Percentiles rank a stretch among this genome's conserved stretches.
phyloP scores from a whole-genome alignment of 2,888 invertebrate genomes.

The Heliothis peltigera region DNA sequence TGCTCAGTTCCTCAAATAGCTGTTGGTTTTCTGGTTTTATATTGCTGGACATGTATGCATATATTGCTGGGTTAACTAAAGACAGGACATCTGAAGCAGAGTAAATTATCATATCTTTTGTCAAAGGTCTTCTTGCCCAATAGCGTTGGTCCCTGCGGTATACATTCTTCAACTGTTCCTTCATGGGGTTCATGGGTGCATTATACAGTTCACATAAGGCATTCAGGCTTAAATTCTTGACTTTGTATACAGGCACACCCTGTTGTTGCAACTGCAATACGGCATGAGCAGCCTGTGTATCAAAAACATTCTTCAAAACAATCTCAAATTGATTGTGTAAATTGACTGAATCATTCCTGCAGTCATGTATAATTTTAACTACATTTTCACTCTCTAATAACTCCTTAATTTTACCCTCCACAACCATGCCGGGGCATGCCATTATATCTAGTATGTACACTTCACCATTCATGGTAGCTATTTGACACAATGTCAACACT shows the following conservation, averaged over 20 bases:
- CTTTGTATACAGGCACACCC: conserved; percentile 97
- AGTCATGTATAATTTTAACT: conserved; percentile 97
- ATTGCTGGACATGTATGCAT: conserved; percentile 91
- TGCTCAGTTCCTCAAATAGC: conserved; percentile 95
- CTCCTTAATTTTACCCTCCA: conserved; percentile 94
- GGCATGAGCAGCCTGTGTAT: conserved; percentile 98
- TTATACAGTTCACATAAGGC: conserved; percentile 97
- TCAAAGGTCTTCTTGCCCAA: conserved; percentile 96
- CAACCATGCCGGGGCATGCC: conserved; percentile 94
- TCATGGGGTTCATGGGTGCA: conserved; percentile 96
- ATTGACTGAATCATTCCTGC: conserved; percentile 97
- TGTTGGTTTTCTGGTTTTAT: conserved; percentile 93
- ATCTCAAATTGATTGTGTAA: conserved; percentile 96
- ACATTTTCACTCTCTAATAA: conserved; percentile 95
- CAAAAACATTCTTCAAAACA: conserved; percentile 95
- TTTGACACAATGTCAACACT: conserved; percentile 95
- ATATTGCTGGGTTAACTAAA: conserved; percentile 95
- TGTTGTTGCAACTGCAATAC: conserved; percentile 97
- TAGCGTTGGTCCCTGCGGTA: conserved; percentile 95
- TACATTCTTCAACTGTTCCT: conserved; percentile 96
- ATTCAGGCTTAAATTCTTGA: conserved; percentile 97
- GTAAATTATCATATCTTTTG: conserved; percentile 97
- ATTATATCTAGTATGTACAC: conserved; percentile 97
- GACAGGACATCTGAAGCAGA: conserved; percentile 97
- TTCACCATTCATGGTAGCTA: conserved; percentile 95